These are phyloP conservation scores for Vanessa tameamea DNA, from an alignment of 1,140 invertebrate genomes.

Conservation along the genomic window DNA sequence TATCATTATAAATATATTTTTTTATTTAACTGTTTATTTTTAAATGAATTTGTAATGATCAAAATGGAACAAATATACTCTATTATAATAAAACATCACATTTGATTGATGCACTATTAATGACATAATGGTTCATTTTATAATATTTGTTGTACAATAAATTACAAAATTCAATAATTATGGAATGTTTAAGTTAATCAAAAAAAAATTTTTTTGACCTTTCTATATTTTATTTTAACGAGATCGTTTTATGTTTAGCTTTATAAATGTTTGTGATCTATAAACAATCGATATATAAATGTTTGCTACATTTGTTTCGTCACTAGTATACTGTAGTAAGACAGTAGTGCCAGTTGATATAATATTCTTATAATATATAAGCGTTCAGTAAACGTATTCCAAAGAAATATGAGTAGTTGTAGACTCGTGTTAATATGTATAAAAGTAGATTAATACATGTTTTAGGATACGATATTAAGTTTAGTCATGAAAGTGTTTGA, in stretches of 20 bases:
- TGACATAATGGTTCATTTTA: not conserved
- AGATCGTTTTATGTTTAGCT: not conserved
- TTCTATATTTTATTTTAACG: not conserved
- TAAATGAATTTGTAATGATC: not conserved
- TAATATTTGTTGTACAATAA: not conserved
- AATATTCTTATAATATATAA: not conserved
- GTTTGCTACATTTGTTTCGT: not conserved
- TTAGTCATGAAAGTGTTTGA: not conserved
- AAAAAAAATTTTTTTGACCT: not conserved
- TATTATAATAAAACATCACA: constrained; percentile 1
- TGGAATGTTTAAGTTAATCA: not conserved
- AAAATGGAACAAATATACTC: not conserved
- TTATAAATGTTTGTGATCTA: not conserved
- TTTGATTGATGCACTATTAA: not conserved
- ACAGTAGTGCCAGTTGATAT: not conserved
- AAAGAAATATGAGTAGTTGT: constrained; percentile 30
- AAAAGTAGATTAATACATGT: constrained; percentile 14
- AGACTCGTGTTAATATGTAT: constrained; percentile 19
- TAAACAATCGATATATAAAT: not conserved
- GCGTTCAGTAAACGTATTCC: constrained; percentile 21
- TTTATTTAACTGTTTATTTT: not conserved
- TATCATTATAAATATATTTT: not conserved
- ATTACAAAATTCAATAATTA: no score
- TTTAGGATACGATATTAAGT: constrained; percentile 6
- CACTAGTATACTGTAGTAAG: not conserved